Evolutionary conservation across 1,140 invertebrate genomes (phyloP), one percentile per base, ranked within the genome.

Genomic region (Goniozus legneri): DNA sequence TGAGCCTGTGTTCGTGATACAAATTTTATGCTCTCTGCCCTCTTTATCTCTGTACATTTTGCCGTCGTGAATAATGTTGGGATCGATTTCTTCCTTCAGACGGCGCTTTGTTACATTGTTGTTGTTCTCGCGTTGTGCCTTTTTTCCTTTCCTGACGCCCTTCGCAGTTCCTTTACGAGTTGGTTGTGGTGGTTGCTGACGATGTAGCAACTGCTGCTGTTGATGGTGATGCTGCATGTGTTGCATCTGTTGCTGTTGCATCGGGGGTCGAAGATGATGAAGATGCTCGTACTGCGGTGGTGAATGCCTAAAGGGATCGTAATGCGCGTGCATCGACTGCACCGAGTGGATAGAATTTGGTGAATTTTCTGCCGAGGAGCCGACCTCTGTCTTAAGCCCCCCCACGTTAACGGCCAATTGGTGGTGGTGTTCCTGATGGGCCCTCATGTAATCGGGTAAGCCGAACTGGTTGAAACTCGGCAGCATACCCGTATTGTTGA

Each of bases 371-470:
- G n/a, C n/a, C n/a, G n/a, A n/a, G n/a, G n/a, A n/a, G n/a, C n/a
- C n/a, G n/a, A n/a, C n/a, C 80, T 78, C 79, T 69, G 75, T 77
- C 70, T 76, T 80, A 73, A 80, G 79, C 76, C 84, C 84, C 85
- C 84, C 84, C 84, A 86, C 84, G 84, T 83, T 85, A 80, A 59
- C 56, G 54, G 64, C 61, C 62, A 67, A 62, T 14, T 47, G 12
- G 43, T 69, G 56, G 39, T 66, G 67, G 37, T 73, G 71, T n/a
- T n/a, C n/a, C n/a, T n/a, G n/a, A n/a, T n/a, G n/a, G 50, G 66
- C 64, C 71, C 80, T 71, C 59, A 80, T 61, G 53, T 78, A 75
- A 58, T 77, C 77, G 64, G 61, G 77, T 64, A 67, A 79, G 75
- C 65, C 78, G 59, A 84, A 79, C 60, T 84, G 80, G 43, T 79